A percentile compares a stretch with the other conserved stretches of the same genome.
These are phyloP conservation scores for Pangasius krempfi DNA, from an alignment of 2,797 vertebrate genomes.

Conservation along the genomic window DNA sequence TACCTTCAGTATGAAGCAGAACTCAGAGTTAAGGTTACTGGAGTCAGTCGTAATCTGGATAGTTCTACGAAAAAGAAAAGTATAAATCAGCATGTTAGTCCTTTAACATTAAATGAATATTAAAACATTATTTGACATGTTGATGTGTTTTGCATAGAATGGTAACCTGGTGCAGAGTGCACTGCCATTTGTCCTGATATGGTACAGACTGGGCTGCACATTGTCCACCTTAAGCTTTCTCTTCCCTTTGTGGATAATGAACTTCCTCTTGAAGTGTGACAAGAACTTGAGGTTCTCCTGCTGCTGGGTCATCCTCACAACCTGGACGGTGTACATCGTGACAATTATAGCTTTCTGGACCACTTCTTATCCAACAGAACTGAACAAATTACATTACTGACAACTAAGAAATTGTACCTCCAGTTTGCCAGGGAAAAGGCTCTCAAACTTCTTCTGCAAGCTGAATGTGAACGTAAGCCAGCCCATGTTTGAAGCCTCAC, in stretches of 20 bases:
- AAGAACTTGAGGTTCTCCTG: constrained; percentile 99
- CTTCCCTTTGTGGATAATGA: constrained; percentile 95
- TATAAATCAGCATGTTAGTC: not conserved
- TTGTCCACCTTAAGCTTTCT: constrained; percentile 82
- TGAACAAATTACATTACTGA: not conserved
- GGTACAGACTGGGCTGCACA: constrained; percentile 93
- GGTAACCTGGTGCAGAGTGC: constrained; percentile 91
- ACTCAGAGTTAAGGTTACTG: constrained; percentile 92
- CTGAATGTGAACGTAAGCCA: constrained; percentile 99
- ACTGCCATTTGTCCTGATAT: constrained; percentile 95
- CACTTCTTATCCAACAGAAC: not conserved
- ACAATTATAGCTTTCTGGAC: not conserved
- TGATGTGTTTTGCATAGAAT: not conserved
- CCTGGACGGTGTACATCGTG: constrained; percentile 71
- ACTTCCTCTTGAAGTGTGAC: constrained; percentile 97
- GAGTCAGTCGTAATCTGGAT: constrained; percentile 94
- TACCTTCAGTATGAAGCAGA: constrained; percentile 98
- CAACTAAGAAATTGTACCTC: constrained; percentile 74
- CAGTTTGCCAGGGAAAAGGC: constrained; percentile 93
- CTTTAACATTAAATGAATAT: not conserved
- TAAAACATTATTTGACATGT: not conserved
- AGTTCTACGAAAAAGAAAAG: constrained; percentile 76
- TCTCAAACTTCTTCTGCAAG: constrained; percentile 98
- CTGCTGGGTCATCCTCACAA: constrained; percentile 98
- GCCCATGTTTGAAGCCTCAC: constrained; percentile 98